phyloP scores from a whole-genome alignment of 2,797 vertebrate species.

The Dicrostonyx torquatus region DNA sequence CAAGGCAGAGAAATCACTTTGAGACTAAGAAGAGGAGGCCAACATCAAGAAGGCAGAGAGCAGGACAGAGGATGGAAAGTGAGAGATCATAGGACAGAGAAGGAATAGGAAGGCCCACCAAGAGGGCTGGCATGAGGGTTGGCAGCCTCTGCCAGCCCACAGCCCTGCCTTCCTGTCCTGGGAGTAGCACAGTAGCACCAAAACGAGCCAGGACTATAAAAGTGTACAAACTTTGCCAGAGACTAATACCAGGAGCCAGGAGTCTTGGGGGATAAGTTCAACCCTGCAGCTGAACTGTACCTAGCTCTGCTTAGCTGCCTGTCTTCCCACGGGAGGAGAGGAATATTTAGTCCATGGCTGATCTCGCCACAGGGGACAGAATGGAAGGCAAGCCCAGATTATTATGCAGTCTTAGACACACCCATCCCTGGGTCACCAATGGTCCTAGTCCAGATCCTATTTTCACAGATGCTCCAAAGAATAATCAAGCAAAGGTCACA shows the following conservation, averaged over 20 bases:
- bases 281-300: too few species aligned
- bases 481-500: background rate
- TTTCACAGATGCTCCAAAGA: background rate
- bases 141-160: background rate
- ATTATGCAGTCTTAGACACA: background rate
- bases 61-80: background rate
- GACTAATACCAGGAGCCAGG: background rate
- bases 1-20: background rate
- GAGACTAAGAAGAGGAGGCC: conserved; percentile 14
- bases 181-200: background rate
- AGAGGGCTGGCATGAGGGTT: background rate
- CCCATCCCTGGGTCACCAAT: background rate
- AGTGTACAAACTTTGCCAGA: background rate
- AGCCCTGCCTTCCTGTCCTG: background rate
- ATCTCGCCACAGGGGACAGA: background rate
- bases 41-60: background rate
- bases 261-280: background rate
- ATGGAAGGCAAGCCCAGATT: background rate
- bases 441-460: background rate
- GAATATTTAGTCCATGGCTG: background rate
- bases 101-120: background rate
- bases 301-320: background rate
- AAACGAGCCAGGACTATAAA: background rate
- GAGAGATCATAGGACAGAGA: background rate
- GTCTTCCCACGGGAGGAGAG: background rate